Conservation (phyloP, 2,113 vertebrate species). For the Syngnathus scovelli region DNA sequence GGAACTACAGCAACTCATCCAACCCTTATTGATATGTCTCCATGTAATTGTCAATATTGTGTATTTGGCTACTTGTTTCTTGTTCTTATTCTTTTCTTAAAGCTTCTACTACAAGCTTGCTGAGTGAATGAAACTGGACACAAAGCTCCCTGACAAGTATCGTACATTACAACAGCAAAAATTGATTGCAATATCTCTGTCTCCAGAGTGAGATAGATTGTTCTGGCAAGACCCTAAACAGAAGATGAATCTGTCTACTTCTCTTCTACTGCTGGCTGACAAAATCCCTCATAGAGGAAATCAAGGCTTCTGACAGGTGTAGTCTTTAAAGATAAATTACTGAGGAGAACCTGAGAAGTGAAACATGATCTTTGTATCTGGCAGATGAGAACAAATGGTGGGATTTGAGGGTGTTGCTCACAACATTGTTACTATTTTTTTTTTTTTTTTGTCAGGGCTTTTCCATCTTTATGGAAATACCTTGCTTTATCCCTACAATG, state of each 20-base stretch:
- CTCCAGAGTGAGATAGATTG: constrained; percentile 45
- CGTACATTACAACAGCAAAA: constrained; percentile 39
- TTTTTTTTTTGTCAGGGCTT: too few relatives aligned
- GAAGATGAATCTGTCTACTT: constrained; percentile 50
- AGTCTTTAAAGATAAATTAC: constrained; percentile 42
- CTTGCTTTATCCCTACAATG: not conserved
- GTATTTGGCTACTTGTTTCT: constrained; percentile 29
- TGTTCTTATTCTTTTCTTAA: constrained; percentile 9
- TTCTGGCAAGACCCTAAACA: constrained; percentile 45
- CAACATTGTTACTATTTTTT: not conserved
- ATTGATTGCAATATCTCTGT: constrained; percentile 45
- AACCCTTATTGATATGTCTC: not conserved
- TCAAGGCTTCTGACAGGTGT: constrained; percentile 45
- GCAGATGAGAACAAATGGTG: constrained; percentile 18
- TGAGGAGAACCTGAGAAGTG: constrained; percentile 32
- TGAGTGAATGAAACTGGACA: constrained; percentile 42
- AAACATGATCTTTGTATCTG: constrained; percentile 26
- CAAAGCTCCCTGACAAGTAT: constrained; percentile 47
- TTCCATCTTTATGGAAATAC: not conserved
- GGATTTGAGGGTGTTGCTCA: not conserved
- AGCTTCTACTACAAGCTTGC: constrained; percentile 17
- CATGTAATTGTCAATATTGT: not conserved
- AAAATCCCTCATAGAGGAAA: constrained; percentile 51
- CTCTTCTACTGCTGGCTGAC: constrained; percentile 40
- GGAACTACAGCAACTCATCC: not conserved